phyloP scores from a whole-genome alignment of 2,797 vertebrate species.

The Sebastes kiyomatsui region DNA sequence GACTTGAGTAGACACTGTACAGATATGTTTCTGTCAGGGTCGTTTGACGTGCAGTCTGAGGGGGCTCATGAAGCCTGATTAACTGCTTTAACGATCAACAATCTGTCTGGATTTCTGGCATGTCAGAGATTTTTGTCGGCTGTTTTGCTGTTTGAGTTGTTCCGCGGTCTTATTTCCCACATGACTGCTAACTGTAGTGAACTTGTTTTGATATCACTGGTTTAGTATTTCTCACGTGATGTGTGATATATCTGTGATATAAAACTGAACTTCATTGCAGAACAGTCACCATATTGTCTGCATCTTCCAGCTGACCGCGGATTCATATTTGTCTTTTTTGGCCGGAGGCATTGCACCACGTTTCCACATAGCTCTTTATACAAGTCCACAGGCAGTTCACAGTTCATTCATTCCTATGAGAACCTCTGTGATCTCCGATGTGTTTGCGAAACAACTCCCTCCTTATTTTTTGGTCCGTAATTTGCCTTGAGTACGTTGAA shows the following conservation, averaged over 20 bases:
- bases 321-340: background rate
- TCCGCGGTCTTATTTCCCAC: background rate
- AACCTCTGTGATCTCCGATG: no score
- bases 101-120: background rate
- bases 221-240: background rate
- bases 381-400: no score
- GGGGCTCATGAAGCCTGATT: background rate
- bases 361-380: no score
- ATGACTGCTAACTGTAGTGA: background rate
- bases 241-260: no score
- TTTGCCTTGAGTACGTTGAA: no score
- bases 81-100: background rate
- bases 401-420: no score
- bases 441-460: no score
- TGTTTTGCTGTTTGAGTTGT: background rate
- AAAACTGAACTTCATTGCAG: background rate
- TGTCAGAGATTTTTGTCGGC: background rate
- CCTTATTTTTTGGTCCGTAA: no score
- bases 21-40: background rate
- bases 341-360: no score
- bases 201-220: background rate
- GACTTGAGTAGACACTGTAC: background rate
- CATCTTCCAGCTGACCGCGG: background rate
- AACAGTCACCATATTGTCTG: background rate
- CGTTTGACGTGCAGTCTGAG: background rate